A percentile compares a stretch with the other conserved stretches of the same genome.
Evolutionary conservation across 2,888 invertebrate species (phyloP).

Genomic region (Leptothorax acervorum): DNA sequence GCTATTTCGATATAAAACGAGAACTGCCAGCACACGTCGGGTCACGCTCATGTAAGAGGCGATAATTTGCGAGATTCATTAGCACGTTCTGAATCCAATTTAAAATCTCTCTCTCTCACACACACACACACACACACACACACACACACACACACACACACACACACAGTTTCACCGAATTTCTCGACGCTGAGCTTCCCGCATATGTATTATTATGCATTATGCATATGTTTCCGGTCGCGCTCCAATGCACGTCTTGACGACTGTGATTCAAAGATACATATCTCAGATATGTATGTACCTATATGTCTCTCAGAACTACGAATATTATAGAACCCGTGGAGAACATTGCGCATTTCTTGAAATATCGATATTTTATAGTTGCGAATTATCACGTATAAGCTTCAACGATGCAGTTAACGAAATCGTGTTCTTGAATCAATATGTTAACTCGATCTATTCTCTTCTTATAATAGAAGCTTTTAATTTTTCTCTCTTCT

Average conservation of each 20-base stretch:
- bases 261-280: slow-evolving; percentile 35
- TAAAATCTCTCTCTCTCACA: slow-evolving; percentile 14
- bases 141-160: not conserved
- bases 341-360: not conserved
- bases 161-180: not conserved
- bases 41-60: not conserved
- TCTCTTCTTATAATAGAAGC: not conserved
- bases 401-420: not conserved
- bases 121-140: not conserved
- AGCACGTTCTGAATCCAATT: slow-evolving; percentile 42
- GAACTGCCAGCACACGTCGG: not conserved
- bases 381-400: not conserved
- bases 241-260: slow-evolving; percentile 25
- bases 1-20: slow-evolving; percentile 37
- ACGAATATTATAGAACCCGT: not conserved
- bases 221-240: slow-evolving; percentile 40
- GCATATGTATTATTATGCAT: slow-evolving; percentile 45
- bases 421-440: not conserved
- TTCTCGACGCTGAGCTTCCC: slow-evolving; percentile 2
- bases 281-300: slow-evolving; percentile 25
- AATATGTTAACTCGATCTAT: not conserved
- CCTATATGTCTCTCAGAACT: slow-evolving; percentile 15
- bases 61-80: slow-evolving; percentile 49
- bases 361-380: not conserved
- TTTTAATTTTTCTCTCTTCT: not conserved